These are phyloP conservation scores for Parnassius mnemosyne DNA, from an alignment of 2,888 invertebrate species.

Conservation along the genomic window DNA sequence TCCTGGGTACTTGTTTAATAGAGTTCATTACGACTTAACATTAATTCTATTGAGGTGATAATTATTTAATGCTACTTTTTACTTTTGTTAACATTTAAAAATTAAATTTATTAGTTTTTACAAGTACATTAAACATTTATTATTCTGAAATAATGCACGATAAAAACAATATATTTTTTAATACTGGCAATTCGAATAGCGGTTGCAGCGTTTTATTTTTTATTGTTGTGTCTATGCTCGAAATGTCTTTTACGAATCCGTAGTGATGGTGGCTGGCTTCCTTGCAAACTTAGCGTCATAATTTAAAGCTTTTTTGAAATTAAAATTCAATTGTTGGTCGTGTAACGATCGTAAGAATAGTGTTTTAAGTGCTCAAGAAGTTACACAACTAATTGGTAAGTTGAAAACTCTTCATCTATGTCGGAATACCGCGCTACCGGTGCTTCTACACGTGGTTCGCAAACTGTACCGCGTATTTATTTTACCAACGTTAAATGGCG, in stretches of 20 bases:
- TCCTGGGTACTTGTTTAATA: too few species aligned
- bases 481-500: slow-evolving; percentile 52
- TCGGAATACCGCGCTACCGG: slow-evolving; percentile 72
- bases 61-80: not conserved
- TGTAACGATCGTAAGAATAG: slow-evolving; percentile 61
- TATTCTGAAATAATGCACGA: slow-evolving; percentile 15
- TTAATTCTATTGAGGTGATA: not conserved
- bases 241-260: slow-evolving; percentile 79
- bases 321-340: slow-evolving; percentile 61
- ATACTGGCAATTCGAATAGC: slow-evolving; percentile 30
- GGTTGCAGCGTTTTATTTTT: slow-evolving; percentile 40
- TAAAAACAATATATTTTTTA: not conserved
- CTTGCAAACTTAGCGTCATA: slow-evolving; percentile 76
- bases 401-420: slow-evolving; percentile 60
- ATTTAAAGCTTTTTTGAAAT: slow-evolving; percentile 67
- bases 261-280: slow-evolving; percentile 81
- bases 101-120: too few species aligned
- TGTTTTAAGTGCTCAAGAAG: slow-evolving; percentile 76
- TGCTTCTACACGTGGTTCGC: slow-evolving; percentile 75
- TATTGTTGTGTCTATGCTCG: slow-evolving; percentile 69
- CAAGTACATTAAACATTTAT: not conserved
- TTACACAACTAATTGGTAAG: slow-evolving; percentile 75
- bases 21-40: too few species aligned
- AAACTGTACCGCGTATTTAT: slow-evolving; percentile 59
- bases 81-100: too few species aligned